Conservation (phyloP, 2,888 invertebrate species). For the Pristionchus maxplancki region DNA sequence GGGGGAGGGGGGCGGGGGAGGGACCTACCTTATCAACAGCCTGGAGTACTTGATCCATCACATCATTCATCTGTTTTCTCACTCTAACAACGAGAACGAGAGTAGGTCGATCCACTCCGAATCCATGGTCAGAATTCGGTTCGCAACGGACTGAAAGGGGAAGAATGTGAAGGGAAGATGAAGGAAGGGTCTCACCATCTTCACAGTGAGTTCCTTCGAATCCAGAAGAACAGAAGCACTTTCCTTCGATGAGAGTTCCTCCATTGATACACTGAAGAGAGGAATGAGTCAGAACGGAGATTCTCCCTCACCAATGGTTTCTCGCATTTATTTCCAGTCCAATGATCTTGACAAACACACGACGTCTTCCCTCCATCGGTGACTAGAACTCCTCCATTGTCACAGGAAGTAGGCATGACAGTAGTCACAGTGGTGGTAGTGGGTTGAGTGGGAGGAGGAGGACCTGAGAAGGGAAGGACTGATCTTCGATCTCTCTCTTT, state of each 20-base stretch:
- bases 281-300: neutral
- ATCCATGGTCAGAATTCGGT: neutral
- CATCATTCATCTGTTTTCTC: neutral
- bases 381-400: slow-evolving; percentile 33
- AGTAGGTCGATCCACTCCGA: slow-evolving; percentile 20
- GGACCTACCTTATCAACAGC: neutral
- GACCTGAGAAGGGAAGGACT: neutral
- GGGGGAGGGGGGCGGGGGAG: neutral
- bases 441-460: neutral
- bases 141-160: neutral
- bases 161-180: neutral
- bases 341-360: slow-evolving; percentile 48
- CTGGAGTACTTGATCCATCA: neutral
- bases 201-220: slow-evolving; percentile 37
- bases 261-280: slow-evolving; percentile 45
- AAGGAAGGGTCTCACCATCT: neutral
- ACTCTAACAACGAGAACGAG: slow-evolving; percentile 37
- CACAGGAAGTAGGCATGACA: neutral
- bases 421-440: neutral
- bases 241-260: slow-evolving; percentile 28
- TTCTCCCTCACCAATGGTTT: neutral
- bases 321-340: neutral
- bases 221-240: slow-evolving; percentile 24
- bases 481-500: neutral
- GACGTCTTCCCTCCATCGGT: neutral